phyloP scores from a whole-genome alignment of 2,888 invertebrate genomes.

The Rhaphigaster nebulosa region DNA sequence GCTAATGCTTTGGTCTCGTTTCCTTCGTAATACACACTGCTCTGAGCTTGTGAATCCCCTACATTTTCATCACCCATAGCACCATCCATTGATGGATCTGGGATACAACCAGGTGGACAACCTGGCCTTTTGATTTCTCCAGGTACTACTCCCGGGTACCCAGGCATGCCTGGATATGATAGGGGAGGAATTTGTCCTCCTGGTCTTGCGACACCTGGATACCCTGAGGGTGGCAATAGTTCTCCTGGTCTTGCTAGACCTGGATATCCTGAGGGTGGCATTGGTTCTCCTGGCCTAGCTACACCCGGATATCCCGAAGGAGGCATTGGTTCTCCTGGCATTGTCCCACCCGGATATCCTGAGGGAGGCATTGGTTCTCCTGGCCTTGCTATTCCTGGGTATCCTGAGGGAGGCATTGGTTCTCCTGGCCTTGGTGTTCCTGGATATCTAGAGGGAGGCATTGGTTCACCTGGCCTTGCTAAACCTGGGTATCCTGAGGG shows the following conservation, averaged over 20 bases:
- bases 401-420: conserved; percentile 21
- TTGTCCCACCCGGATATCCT: conserved; percentile 52
- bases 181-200: background rate
- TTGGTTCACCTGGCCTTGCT: conserved; percentile 59
- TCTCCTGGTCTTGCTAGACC: conserved; percentile 56
- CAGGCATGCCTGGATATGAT: background rate
- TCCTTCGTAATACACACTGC: conserved; percentile 66
- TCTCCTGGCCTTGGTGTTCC: conserved; percentile 58
- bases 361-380: conserved; percentile 62
- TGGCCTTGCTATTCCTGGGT: conserved; percentile 56
- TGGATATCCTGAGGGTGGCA: conserved; percentile 58
- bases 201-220: background rate
- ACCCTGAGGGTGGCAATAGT: background rate
- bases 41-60: conserved; percentile 66
- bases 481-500: conserved; percentile 53
- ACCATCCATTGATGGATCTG: conserved; percentile 53
- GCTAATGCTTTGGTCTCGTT: conserved; percentile 79
- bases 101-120: conserved; percentile 37
- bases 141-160: background rate
- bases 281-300: background rate
- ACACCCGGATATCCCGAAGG: background rate
- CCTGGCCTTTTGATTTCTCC: background rate
- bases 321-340: conserved; percentile 57
- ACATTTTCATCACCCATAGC: conserved; percentile 62
- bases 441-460: conserved; percentile 59